Evolutionary conservation across 1,140 invertebrate species (phyloP).

Genomic region (Drosophila yakuba): DNA sequence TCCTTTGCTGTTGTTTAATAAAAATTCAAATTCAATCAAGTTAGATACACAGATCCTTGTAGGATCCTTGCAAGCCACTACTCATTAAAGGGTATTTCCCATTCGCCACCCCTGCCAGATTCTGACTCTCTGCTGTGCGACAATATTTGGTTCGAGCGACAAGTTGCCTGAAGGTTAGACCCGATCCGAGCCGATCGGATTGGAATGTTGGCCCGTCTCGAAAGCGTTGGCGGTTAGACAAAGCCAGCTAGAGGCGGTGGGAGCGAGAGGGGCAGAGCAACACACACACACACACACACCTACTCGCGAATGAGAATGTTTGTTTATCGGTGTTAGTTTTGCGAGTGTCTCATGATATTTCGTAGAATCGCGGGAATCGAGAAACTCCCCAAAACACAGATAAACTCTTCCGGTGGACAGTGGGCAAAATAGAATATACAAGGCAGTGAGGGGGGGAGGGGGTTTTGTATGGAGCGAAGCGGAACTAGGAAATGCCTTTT

Average conservation of each 20-base stretch:
- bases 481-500: constrained; percentile 53
- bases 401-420: constrained; percentile 39
- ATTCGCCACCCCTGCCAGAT: not conserved
- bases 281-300: constrained; percentile 25
- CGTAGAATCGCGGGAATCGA: constrained; percentile 38
- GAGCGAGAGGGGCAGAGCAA: constrained; percentile 6
- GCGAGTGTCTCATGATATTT: constrained; percentile 52
- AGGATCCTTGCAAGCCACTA: no score
- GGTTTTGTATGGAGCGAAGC: constrained; percentile 5
- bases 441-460: not conserved
- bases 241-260: constrained; percentile 15
- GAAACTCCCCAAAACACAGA: constrained; percentile 18
- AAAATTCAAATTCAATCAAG: no score
- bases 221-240: constrained; percentile 48
- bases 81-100: constrained; percentile 8
- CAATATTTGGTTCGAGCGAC: constrained; percentile 50
- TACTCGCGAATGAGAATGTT: constrained; percentile 23
- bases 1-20: no score
- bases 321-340: not conserved
- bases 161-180: constrained; percentile 57
- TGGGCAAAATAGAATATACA: not conserved
- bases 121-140: constrained; percentile 19
- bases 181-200: constrained; percentile 35
- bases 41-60: no score
- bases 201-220: constrained; percentile 47